Evolutionary conservation across 1,140 invertebrate species (phyloP), one percentile per base, ranked within the genome.

Genomic region (Choristoneura fumiferana): DNA sequence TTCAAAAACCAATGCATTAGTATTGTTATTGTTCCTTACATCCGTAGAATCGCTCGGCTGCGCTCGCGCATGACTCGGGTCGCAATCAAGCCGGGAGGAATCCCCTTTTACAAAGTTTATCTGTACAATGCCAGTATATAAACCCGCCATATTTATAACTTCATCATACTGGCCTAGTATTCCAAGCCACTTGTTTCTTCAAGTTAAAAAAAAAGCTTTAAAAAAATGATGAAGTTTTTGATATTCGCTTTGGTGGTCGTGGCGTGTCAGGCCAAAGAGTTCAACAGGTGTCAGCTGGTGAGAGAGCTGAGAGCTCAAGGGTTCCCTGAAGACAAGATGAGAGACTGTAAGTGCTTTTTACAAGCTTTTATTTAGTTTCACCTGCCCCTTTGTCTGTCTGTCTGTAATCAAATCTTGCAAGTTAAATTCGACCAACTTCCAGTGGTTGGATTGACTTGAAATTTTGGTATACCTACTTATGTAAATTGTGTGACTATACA

Each of bases 251-350:
- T 49, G 18, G 9, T 49, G 18, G 17, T 33, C 9, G 17, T 49
- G 43, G 43, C 10, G 9, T 22, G 17, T 12, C 55, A 43, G 15
- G 17, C 34, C 13, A 63, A 57, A 45, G 80, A 62, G 35, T 70
- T 84, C 62, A 66, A 67, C 17, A 69, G 76, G 13, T 86, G 83
- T 61, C 68, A 71, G 15, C 33, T 86, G 64, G 81, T 76, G 4
- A 54, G 36, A 1, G 80, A 81, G 60, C 67, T 84, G 14, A 14
- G 14, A 17, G 13, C 8, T 1, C 65, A 71, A 22, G 69, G 69
- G 2, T 65, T 71, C 22, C 62, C 69, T 33, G 17, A 52, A 12
- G 8, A 60, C 8, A 52, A 67, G 45, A 13, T 71, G 22, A 58
- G 35, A 54, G 52, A 65, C n/a, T 71, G 69, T 71, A 60, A 67